phyloP scores from a whole-genome alignment of 2,888 invertebrate species.

The Tetheella fluctuosa region DNA sequence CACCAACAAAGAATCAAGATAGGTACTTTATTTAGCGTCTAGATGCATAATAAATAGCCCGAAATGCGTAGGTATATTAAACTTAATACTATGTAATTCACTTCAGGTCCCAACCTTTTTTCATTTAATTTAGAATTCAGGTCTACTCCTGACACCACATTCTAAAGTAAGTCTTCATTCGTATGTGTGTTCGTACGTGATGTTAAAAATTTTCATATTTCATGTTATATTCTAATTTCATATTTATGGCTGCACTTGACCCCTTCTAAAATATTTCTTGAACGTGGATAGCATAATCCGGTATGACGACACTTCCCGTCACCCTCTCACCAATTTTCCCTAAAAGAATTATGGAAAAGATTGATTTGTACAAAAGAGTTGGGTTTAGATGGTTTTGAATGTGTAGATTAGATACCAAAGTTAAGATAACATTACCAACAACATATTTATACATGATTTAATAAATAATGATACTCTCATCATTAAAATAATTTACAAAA shows the following conservation, averaged over 20 bases:
- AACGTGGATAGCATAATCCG: neutral
- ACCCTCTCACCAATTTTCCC: neutral
- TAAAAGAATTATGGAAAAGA: no score
- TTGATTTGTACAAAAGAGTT: no score
- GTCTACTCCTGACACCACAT: neutral
- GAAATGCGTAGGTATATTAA: no score
- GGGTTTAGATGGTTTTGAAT: no score
- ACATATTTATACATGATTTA: no score
- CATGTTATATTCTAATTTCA: constrained; percentile 6
- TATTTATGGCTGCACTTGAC: constrained; percentile 6
- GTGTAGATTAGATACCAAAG: no score
- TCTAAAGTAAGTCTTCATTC: neutral
- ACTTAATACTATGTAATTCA: neutral
- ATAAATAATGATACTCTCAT: no score
- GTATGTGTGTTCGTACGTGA: neutral
- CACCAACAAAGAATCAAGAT: no score
- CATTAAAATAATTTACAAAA: no score
- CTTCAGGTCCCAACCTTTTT: neutral
- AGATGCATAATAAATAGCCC: no score
- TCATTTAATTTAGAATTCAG: constrained; percentile 1
- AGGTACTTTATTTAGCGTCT: no score
- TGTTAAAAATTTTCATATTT: neutral
- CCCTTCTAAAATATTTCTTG: constrained; percentile 1
- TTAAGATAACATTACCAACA: no score
- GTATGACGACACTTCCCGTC: neutral